A percentile compares a stretch with the other conserved stretches of the same genome.
These are phyloP conservation scores for Bungarus multicinctus DNA, from an alignment of 2,113 vertebrate genomes.

Conservation along the genomic window DNA sequence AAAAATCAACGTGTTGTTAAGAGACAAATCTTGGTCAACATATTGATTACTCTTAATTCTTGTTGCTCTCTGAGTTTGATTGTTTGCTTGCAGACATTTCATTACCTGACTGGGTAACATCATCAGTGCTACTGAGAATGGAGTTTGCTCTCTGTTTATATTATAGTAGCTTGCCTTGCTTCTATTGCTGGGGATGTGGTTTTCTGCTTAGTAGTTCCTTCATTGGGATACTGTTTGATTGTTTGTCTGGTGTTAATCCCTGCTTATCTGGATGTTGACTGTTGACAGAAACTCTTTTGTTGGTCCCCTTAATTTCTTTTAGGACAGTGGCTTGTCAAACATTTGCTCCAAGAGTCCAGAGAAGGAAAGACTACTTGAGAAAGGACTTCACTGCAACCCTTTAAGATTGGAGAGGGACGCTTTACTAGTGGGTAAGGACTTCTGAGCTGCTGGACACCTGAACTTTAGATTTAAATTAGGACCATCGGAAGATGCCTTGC, in stretches of 20 bases:
- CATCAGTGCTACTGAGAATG: background rate
- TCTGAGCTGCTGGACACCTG: background rate
- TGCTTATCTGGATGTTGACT: background rate
- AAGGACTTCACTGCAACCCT: conserved; percentile 72
- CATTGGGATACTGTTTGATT: background rate
- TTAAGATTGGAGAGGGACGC: conserved; percentile 90
- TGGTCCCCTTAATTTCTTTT: conserved; percentile 19
- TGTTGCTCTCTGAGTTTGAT: background rate
- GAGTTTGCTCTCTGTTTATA: background rate
- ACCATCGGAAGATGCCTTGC: background rate
- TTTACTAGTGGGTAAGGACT: conserved; percentile 84
- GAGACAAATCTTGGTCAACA: background rate
- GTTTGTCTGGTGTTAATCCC: background rate
- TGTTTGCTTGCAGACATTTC: background rate
- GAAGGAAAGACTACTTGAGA: conserved; percentile 80
- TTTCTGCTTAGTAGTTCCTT: background rate
- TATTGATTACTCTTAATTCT: background rate
- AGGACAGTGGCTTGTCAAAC: conserved; percentile 68
- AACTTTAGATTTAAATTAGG: background rate
- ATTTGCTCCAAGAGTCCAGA: conserved; percentile 86
- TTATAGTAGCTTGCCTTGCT: background rate
- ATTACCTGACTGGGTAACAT: background rate
- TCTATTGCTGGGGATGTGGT: background rate
- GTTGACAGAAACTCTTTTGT: background rate
- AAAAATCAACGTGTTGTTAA: conserved; percentile 1